Evolutionary conservation across 2,113 vertebrate genomes (phyloP).

Genomic region (Corythornis madagascariensis): DNA sequence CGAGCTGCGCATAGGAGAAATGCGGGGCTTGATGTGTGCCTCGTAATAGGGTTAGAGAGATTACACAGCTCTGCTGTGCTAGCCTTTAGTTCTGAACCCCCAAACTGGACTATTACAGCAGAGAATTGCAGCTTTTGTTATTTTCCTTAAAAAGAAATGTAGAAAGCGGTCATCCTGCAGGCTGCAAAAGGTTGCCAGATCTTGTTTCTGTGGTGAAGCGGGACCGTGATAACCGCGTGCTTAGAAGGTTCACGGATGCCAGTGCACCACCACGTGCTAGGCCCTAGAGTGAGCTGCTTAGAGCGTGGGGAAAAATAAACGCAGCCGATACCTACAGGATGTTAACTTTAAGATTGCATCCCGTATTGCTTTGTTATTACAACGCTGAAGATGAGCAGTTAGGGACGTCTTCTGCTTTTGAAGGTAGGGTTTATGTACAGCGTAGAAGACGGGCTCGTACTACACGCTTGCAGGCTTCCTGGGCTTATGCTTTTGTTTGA

Average conservation of each 20-base stretch:
- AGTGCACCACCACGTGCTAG: not conserved
- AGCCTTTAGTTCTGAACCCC: not conserved
- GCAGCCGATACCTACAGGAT: not conserved
- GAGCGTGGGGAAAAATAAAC: not conserved
- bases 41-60: not conserved
- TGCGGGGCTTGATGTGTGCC: not conserved
- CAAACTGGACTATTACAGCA: not conserved
- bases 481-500: not conserved
- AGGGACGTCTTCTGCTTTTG: not conserved
- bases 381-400: not conserved
- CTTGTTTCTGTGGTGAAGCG: not conserved
- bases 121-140: not conserved
- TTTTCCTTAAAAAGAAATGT: not conserved
- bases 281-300: not conserved
- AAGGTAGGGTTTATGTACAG: not conserved
- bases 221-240: not conserved
- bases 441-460: not conserved
- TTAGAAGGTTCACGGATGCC: not conserved
- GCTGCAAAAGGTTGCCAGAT: not conserved
- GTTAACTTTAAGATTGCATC: not conserved
- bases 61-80: not conserved
- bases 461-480: not conserved
- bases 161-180: not conserved
- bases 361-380: not conserved
- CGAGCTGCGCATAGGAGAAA: not conserved